Conservation (phyloP, 2,888 invertebrate genomes). For the Athalia circularis region DNA sequence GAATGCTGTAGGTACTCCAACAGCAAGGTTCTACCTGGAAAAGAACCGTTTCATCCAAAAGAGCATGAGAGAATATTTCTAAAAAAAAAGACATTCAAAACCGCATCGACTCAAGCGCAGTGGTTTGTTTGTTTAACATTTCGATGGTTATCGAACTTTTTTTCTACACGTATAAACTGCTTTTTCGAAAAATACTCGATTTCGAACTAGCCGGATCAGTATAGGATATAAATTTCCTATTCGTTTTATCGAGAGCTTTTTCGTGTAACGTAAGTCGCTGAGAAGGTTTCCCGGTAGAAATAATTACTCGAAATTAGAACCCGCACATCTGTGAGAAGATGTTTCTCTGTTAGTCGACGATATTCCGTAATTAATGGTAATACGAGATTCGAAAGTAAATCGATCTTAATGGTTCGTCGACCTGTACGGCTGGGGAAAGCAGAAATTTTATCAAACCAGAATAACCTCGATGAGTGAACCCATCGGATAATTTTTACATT, state of each 20-base stretch:
- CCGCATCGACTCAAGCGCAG: background rate
- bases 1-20: slow-evolving; percentile 97
- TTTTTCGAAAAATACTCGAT: background rate
- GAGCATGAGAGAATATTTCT: background rate
- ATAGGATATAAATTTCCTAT: background rate
- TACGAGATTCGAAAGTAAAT: background rate
- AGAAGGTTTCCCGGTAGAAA: background rate
- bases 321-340: background rate
- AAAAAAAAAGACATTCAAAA: background rate
- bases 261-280: slow-evolving; percentile 3
- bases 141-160: background rate
- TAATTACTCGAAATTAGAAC: slow-evolving; percentile 7
- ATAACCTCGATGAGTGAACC: slow-evolving; percentile 5
- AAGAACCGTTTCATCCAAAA: background rate
- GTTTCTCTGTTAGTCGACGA: background rate
- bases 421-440: slow-evolving; percentile 7
- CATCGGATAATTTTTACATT: too few relatives aligned
- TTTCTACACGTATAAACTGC: background rate
- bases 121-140: background rate
- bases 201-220: background rate
- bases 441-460: slow-evolving; percentile 1
- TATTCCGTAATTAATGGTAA: slow-evolving; percentile 10
- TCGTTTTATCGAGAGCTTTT: background rate
- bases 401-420: slow-evolving; percentile 7
- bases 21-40: slow-evolving; percentile 93